A percentile compares a stretch with the other conserved stretches of the same genome.
Conservation (phyloP, 2,113 vertebrate species). For the Rallus limicola region DNA sequence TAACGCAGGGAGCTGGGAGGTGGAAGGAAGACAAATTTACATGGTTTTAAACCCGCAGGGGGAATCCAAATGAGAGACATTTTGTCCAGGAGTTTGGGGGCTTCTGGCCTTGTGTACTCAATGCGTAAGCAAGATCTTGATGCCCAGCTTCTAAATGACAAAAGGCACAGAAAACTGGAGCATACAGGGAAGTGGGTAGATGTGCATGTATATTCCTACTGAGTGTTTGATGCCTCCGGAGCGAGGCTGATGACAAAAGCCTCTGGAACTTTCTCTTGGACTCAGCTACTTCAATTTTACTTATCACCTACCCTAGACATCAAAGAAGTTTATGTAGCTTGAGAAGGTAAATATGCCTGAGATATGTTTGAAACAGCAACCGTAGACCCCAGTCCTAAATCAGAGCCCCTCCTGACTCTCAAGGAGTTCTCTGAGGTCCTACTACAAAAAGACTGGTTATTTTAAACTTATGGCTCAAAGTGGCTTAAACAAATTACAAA, state of each 20-base stretch:
- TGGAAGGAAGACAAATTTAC: background rate
- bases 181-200: background rate
- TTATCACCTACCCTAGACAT: background rate
- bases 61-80: background rate
- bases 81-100: background rate
- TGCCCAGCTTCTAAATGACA: background rate
- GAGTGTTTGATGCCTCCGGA: fast-evolving
- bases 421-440: background rate
- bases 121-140: background rate
- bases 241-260: background rate
- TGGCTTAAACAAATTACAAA: background rate
- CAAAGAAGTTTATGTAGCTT: background rate
- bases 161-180: background rate
- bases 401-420: background rate
- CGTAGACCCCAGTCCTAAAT: background rate
- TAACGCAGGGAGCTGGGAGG: background rate
- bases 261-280: background rate
- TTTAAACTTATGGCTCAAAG: background rate
- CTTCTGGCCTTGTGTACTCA: background rate
- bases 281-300: background rate
- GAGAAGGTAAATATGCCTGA: background rate
- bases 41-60: background rate
- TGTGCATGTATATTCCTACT: background rate
- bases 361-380: background rate
- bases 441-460: background rate